These are phyloP conservation scores for Steatocranus sp. DNA, from an alignment of 2,797 vertebrate species.

Conservation along the genomic window DNA sequence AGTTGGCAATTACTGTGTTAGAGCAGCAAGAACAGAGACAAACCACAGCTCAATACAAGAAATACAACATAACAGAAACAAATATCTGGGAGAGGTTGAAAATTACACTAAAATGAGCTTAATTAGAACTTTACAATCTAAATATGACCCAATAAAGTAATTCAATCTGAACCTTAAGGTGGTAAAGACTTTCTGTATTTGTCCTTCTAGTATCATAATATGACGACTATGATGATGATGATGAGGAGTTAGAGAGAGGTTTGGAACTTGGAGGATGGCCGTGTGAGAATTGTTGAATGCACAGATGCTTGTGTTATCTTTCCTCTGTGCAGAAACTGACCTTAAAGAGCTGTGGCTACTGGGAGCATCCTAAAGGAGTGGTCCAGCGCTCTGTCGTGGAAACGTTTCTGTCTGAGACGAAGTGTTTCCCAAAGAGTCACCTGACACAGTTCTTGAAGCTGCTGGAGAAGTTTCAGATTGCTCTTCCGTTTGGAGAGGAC, in stretches of 20 bases:
- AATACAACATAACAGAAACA: neutral
- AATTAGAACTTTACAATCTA: neutral
- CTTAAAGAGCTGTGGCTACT: constrained; percentile 74
- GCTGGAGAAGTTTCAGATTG: constrained; percentile 95
- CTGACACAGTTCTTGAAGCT: constrained; percentile 89
- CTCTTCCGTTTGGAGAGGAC: constrained; percentile 87
- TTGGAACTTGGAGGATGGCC: neutral
- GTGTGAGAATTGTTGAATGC: neutral
- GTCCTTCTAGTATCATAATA: neutral
- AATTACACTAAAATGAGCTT: neutral
- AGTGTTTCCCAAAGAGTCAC: constrained; percentile 85
- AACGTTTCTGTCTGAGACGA: constrained; percentile 82
- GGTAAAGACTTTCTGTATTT: neutral
- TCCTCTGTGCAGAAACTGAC: constrained; percentile 79
- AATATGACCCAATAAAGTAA: neutral
- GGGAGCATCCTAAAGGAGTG: constrained; percentile 84
- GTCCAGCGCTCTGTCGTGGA: constrained; percentile 85
- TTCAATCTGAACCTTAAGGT: neutral
- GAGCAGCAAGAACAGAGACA: neutral
- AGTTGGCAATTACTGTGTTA: neutral
- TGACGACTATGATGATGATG: neutral
- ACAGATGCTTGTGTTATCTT: neutral
- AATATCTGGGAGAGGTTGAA: neutral
- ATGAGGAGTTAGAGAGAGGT: neutral
- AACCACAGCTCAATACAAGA: neutral